Evolutionary conservation across 2,113 vertebrate species (phyloP).

Genomic region (Xiphophorus hellerii): DNA sequence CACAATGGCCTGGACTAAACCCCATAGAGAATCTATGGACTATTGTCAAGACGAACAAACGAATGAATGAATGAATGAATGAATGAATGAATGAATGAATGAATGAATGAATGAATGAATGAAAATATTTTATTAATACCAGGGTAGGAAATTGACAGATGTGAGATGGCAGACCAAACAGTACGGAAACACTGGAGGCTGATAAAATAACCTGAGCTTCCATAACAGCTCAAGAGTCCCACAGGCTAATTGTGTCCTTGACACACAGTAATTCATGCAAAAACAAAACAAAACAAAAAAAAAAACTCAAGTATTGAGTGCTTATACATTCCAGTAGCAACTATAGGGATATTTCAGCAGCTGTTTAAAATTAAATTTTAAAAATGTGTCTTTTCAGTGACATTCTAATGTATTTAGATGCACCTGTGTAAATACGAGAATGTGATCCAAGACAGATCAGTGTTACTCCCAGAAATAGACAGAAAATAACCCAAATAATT

Average conservation of each 20-base stretch:
- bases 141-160: too few species aligned
- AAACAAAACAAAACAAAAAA: not conserved
- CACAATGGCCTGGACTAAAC: not conserved
- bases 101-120: too few species aligned
- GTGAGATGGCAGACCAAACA: not conserved
- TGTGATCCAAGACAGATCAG: not conserved
- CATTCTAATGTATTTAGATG: not conserved
- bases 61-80: too few species aligned
- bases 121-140: too few species aligned
- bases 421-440: not conserved
- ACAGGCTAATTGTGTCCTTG: not conserved
- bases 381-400: too few species aligned
- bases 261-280: not conserved
- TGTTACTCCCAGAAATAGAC: not conserved
- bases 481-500: conserved; percentile 40
- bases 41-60: too few species aligned
- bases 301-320: not conserved
- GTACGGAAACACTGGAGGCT: not conserved
- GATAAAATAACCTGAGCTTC: not conserved
- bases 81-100: too few species aligned
- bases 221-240: too few species aligned
- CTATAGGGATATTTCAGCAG: not conserved
- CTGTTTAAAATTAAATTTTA: not conserved
- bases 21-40: not conserved
- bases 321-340: too few species aligned